These are phyloP conservation scores for Onychomys leucogaster DNA, from an alignment of 2,797 vertebrate genomes.

Conservation along the genomic window DNA sequence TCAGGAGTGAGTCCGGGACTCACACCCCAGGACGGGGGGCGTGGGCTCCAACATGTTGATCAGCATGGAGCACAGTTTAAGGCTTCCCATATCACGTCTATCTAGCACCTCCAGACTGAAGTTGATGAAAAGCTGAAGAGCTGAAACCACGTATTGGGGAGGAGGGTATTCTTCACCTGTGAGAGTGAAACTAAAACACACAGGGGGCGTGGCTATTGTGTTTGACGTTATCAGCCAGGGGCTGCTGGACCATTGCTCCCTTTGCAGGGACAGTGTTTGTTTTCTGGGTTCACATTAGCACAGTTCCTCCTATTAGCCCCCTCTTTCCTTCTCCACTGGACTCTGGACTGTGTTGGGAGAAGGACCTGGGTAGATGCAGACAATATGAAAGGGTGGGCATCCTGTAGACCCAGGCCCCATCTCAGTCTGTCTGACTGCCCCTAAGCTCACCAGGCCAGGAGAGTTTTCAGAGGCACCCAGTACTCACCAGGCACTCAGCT, in stretches of 20 bases:
- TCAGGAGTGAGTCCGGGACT: no score
- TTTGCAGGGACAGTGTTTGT: no score
- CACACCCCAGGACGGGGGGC: neutral
- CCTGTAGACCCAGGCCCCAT: neutral
- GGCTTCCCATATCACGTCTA: neutral
- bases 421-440: neutral
- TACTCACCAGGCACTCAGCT: neutral
- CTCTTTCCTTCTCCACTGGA: neutral
- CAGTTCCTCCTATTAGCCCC: accelerated
- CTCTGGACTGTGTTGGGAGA: neutral
- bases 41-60: neutral
- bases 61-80: no score
- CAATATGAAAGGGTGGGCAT: accelerated
- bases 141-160: neutral
- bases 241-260: neutral
- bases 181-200: neutral
- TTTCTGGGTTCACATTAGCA: neutral
- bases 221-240: no score
- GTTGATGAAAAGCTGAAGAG: neutral
- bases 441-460: neutral
- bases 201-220: neutral
- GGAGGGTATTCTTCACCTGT: neutral
- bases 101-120: neutral
- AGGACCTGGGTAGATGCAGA: neutral
- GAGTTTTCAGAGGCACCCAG: neutral